A percentile compares a stretch with the other conserved stretches of the same genome.
Evolutionary conservation across 2,797 vertebrate species (phyloP).

Genomic region (Mormyrus proboscirostris): DNA sequence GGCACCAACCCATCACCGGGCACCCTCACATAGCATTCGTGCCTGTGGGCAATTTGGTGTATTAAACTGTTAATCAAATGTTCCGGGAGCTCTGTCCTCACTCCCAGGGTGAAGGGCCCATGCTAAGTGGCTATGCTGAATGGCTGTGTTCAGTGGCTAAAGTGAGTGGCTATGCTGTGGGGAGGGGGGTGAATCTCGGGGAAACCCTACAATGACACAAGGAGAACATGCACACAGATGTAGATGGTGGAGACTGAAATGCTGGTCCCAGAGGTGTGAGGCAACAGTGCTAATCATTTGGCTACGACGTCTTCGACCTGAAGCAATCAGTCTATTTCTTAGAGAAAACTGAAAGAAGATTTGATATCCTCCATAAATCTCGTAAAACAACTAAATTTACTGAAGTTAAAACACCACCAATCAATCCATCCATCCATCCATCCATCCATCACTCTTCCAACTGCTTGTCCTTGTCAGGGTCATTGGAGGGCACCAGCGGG

Average conservation of each 20-base stretch:
- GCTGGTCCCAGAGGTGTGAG: background rate
- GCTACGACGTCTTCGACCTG: background rate
- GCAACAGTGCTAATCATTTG: background rate
- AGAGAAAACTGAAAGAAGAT: background rate
- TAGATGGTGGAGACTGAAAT: background rate
- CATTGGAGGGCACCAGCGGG: background rate
- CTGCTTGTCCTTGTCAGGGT: background rate
- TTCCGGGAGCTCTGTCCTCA: background rate
- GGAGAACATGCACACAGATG: background rate
- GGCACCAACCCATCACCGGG: background rate
- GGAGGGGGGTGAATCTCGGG: background rate
- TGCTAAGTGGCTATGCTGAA: background rate
- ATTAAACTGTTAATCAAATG: background rate
- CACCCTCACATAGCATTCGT: background rate
- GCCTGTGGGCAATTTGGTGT: background rate
- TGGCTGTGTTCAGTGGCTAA: background rate
- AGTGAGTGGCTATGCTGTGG: background rate
- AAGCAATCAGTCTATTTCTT: background rate
- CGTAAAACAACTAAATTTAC: background rate
- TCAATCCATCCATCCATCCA: background rate
- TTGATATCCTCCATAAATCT: background rate
- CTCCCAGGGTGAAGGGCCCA: background rate
- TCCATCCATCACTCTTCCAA: background rate
- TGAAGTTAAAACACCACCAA: background rate
- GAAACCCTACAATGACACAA: background rate